Conservation (phyloP, 2,888 invertebrate species). For the Eilema depressum region DNA sequence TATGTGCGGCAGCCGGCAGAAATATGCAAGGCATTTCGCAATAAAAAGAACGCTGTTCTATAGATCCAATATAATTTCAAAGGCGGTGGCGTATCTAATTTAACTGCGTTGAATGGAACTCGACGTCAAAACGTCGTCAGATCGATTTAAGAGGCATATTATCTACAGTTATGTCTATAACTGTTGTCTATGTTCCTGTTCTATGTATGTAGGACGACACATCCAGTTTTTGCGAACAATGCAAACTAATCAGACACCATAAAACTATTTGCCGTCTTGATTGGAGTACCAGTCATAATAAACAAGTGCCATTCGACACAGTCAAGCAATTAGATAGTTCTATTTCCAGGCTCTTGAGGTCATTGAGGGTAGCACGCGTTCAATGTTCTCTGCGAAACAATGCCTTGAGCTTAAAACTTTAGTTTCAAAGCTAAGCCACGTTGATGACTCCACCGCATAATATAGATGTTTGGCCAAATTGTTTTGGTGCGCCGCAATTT, state of each 20-base stretch:
- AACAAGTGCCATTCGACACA: constrained; percentile 35
- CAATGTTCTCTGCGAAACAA: constrained; percentile 40
- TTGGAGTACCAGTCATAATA: constrained; percentile 26
- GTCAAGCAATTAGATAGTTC: constrained; percentile 43
- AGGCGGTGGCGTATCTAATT: constrained; percentile 19
- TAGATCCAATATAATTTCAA: constrained; percentile 28
- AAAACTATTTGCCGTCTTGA: constrained; percentile 33
- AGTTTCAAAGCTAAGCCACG: constrained; percentile 20
- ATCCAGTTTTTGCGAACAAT: constrained; percentile 27
- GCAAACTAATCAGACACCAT: constrained; percentile 34
- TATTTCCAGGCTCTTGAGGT: constrained; percentile 38
- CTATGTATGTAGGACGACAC: constrained; percentile 1
- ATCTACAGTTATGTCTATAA: background rate
- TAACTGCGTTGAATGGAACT: constrained; percentile 19
- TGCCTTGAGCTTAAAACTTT: constrained; percentile 38
- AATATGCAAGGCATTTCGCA: constrained; percentile 30
- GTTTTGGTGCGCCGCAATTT: constrained; percentile 44
- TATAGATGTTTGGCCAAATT: constrained; percentile 34
- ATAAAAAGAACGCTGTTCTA: constrained; percentile 27
- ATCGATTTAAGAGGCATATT: constrained; percentile 18
- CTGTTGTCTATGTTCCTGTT: background rate
- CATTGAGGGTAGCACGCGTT: constrained; percentile 51
- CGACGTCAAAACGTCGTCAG: constrained; percentile 11
- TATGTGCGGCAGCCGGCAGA: constrained; percentile 7
- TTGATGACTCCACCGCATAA: constrained; percentile 33